Evolutionary conservation across 1,140 invertebrate genomes (phyloP).

Genomic region (Cardiocondyla obscurior): DNA sequence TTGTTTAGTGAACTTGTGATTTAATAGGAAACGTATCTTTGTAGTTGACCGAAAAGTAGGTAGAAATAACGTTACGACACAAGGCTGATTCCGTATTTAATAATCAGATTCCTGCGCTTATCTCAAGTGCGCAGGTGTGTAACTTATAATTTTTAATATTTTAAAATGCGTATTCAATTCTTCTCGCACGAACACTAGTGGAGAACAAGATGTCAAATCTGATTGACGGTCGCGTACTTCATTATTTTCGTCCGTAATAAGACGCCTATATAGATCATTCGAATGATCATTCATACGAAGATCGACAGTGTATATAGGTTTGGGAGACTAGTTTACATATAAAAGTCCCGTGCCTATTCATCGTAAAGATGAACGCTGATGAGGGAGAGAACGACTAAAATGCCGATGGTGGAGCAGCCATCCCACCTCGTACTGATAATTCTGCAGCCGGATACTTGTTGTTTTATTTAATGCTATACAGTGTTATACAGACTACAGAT

Average conservation of each 20-base stretch:
- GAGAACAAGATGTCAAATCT: constrained; percentile 42
- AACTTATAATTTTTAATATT: constrained; percentile 55
- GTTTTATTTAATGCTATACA: constrained; percentile 85
- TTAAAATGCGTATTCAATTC: constrained; percentile 47
- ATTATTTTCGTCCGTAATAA: constrained; percentile 53
- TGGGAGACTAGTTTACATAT: constrained; percentile 67
- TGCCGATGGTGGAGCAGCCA: constrained; percentile 84
- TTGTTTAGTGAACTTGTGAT: constrained; percentile 77
- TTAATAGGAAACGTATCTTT: constrained; percentile 78
- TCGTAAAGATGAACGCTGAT: constrained; percentile 67
- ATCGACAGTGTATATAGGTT: constrained; percentile 61
- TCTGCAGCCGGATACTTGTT: constrained; percentile 83
- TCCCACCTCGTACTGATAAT: constrained; percentile 84
- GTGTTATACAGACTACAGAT: constrained; percentile 85
- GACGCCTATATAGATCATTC: constrained; percentile 54
- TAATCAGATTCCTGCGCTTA: constrained; percentile 43
- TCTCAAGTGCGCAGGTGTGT: background rate
- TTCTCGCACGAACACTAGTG: constrained; percentile 36
- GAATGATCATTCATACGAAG: constrained; percentile 43
- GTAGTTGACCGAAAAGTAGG: constrained; percentile 67
- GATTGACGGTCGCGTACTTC: constrained; percentile 45
- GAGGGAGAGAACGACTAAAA: constrained; percentile 67
- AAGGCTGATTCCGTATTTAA: constrained; percentile 82
- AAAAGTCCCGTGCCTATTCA: constrained; percentile 76
- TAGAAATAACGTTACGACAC: constrained; percentile 73